Base-by-base conservation (phyloP, 2,113 vertebrate genomes). In the Mobula birostris region DNA sequence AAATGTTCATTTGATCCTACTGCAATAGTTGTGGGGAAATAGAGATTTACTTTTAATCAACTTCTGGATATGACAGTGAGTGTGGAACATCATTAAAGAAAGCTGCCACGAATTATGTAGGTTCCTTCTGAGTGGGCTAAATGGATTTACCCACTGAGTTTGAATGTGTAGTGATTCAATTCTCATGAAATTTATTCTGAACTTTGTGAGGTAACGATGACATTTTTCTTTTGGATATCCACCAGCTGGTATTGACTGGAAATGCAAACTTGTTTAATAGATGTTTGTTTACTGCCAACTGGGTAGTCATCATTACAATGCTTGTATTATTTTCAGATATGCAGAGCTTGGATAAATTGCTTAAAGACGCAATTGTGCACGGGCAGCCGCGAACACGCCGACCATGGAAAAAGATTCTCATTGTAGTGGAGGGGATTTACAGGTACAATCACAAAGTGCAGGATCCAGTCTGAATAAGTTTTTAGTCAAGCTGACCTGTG, bases 371-470 rank as follows among this genome's bases (percentile, higher is more conserved):
- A 74, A 99, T 99, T 95, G 98, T 98, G 36, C 98, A 99, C 94
- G 99, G 99, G 87, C 99, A 99, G 96, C 98, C 98, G 94, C 97
- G 98, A 95, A 99, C 98, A 5, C 98, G 98, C 96, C 97, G 99
- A 85, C 98, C 98, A 82, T 99, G 99, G 99, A 99, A 99, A 97
- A 99, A 99, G 96, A 99, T 99, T 94, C 98, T 99, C 87, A 99
- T 99, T 36, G 95, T 99, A 77, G 99, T 99, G 94, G 99, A 99
- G 96, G 99, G 98, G 94, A 98, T 99, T 95, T 99, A 98, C 97
- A 99, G 99, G 99, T 99, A 97, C 29, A 27, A 80, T 12, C 21
- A 19, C 56, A 83, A 48, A 21, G 29, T 40, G 19, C 78, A 66
- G 32, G 70, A 82, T 58, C 58, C 58, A 36, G 36, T 63, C 78